Evolutionary conservation across 2,888 invertebrate genomes (phyloP), one percentile per base, ranked within the genome.

Genomic region (Drosophila mimetica): DNA sequence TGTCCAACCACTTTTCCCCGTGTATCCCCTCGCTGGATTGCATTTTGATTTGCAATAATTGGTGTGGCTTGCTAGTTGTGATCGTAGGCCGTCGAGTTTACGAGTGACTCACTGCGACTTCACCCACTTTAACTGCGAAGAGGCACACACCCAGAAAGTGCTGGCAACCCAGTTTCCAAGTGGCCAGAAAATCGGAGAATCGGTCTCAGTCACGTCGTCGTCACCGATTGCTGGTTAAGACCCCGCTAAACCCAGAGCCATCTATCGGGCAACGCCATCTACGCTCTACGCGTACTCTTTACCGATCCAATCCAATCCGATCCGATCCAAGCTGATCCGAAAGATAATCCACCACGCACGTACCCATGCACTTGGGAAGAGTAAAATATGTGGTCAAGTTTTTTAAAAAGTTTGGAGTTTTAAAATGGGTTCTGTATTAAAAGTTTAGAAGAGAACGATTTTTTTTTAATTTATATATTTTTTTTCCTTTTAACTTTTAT

Each of bases 131-230:
- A 36, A 25, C 25, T 20, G 47, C 41, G 25, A 42, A 25, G 53
- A 65, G 34, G 44, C 65, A 52, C 66, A 66, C 65, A 53, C 65
- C 53, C 65, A 53, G 41, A 64, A 57, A 57, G 8, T 37, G 30
- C 5, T 18, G 63, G 50, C 63, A 50, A 50, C 63, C 65, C 50
- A 65, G 65, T 64, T 64, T 64, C 42, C 34, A 50, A 64, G 34
- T 50, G 42, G 42, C 50, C 63, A 64, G 65, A 50, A 64, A 64
- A 64, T 64, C 64, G 42, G 22, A 58, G 67, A 69, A 58, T 58
- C 42, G 47, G 42, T 52, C 65, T 32, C 71, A 71, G 71, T 71
- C 71, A 71, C 71, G 71, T 54, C 50, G 41, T n/a, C 63, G 70
- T 44, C 42, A 14, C 32, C 61, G 42, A 39, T 20, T 41, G 30